Evolutionary conservation across 2,113 vertebrate species (phyloP), one percentile per base, ranked within the genome.

Genomic region (Pan paniscus): DNA sequence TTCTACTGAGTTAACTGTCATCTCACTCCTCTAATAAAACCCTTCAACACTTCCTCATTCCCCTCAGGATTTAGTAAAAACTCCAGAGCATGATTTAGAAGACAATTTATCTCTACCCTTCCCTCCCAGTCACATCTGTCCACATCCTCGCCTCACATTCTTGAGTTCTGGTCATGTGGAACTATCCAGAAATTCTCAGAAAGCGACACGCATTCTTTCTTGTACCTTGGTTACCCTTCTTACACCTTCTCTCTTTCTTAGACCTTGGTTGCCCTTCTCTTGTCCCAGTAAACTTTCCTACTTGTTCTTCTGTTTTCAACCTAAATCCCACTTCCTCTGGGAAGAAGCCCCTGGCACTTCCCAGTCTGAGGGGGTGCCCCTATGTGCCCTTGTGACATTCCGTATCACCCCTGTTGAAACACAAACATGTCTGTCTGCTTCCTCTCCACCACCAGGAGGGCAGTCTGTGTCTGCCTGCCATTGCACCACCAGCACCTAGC

Each of bases 401-500:
- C 0, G 1, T 61, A 16, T 23, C 23, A 6, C 35, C 30, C 14
- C 23, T 7, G 32, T 22, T 78, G 40, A 30, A 35, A 67, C n/a
- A 55, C 0, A 5, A 5, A 22, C 61, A 14, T 0, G 0, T 43
- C 61, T 73, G n/a, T 78, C 38, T 43, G 1, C 30, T 57, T 87
- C 67, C 70, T 70, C 57, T 57, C 35, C 27, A 11, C 50, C 32
- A 17, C 14, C 20, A 0, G 13, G 16, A 43, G 16, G 52, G 6
- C 6, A 38, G 52, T 16, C 75, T 81, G 50, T 84, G 27, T 32
- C 30, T 64, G 18, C 4, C 16, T 57, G 7, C 17, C 32, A n/a
- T 3, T 27, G 46, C 40, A 11, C 1, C 4, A 3, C 72, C 32
- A 89, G 50, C 35, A 85, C 57, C n/a, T 55, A 81, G 10, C 9